These are phyloP conservation scores for Dendronephthya gigantea DNA, from an alignment of 64 coral and sea anemone species.

Conservation along the genomic window DNA sequence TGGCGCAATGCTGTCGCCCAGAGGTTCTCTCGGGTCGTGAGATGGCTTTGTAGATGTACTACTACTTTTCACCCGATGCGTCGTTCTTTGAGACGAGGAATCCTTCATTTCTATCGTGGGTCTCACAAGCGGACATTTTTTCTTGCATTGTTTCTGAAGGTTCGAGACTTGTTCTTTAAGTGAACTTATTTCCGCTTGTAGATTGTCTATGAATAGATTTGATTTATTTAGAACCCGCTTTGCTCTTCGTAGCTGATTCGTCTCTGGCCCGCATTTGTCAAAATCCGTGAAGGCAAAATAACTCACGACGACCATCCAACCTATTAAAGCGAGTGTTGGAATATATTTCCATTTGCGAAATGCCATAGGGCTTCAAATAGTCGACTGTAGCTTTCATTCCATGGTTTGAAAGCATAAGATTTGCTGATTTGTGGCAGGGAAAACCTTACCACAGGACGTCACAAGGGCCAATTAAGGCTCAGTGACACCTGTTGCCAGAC, in stretches of 20 bases:
- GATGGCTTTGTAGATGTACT: neutral
- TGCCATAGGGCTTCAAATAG: neutral
- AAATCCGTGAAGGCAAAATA: neutral
- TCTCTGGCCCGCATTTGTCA: neutral
- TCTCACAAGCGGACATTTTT: neutral
- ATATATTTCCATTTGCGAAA: neutral
- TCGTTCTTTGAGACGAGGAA: neutral
- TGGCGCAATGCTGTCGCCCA: neutral
- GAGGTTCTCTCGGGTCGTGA: neutral
- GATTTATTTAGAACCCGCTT: neutral
- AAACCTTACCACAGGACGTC: no score
- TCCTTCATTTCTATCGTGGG: neutral
- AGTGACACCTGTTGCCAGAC: neutral
- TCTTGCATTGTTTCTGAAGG: neutral
- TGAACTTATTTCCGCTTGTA: neutral
- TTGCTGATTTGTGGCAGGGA: neutral
- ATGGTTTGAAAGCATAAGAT: neutral
- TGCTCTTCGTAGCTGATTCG: neutral
- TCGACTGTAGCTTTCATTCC: neutral
- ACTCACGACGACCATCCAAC: neutral
- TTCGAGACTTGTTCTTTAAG: neutral
- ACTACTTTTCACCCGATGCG: neutral
- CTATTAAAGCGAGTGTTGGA: neutral
- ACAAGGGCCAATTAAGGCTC: no score
- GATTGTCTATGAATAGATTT: neutral